Conservation (phyloP, 2,888 invertebrate genomes). For the Mactromeris polynyma region DNA sequence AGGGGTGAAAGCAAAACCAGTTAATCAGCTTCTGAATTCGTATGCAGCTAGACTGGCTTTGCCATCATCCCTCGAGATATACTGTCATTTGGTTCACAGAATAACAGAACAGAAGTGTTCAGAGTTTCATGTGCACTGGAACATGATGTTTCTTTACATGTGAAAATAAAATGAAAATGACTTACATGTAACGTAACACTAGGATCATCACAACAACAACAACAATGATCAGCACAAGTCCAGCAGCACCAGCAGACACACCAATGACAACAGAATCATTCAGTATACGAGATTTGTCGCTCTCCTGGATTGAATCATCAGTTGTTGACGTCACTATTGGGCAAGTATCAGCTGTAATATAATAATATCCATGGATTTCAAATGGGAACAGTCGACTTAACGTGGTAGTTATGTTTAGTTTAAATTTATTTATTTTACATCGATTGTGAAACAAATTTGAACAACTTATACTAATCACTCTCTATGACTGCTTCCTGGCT, state of each 20-base stretch:
- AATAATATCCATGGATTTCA: neutral
- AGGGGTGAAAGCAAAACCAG: no score
- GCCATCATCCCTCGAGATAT: no score
- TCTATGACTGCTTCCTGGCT: no score
- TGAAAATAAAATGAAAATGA: neutral
- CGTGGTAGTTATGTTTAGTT: no score
- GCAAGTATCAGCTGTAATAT: constrained; percentile 54
- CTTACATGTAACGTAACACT: constrained; percentile 42
- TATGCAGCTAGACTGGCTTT: neutral
- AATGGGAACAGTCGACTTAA: no score
- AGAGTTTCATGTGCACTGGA: no score
- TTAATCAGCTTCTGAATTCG: neutral
- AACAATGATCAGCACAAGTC: constrained; percentile 52
- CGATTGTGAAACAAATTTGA: no score
- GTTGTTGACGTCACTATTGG: constrained; percentile 33
- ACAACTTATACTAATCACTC: no score
- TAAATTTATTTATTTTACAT: no score
- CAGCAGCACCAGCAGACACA: constrained; percentile 55
- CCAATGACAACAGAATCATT: constrained; percentile 62
- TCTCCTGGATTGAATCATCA: neutral
- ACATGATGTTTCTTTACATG: no score
- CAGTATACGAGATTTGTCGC: constrained; percentile 36
- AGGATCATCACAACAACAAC: constrained; percentile 36
- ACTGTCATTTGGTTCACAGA: no score
- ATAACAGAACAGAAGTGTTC: neutral